Evolutionary conservation across 2,113 vertebrate genomes (phyloP), one percentile per base, ranked within the genome.

Genomic region (Amazona guildingii): DNA sequence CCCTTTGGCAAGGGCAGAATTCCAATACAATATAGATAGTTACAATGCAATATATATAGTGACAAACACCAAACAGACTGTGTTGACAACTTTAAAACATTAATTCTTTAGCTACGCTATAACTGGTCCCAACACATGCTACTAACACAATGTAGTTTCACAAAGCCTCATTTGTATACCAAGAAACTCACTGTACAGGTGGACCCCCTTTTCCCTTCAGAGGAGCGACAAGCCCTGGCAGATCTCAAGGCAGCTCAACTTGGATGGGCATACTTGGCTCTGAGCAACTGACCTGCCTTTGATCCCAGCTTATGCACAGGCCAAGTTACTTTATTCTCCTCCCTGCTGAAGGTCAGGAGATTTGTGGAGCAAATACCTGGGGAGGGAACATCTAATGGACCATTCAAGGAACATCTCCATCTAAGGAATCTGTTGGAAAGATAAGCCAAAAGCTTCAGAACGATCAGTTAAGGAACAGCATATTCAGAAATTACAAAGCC

Each of bases 211-310:
- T 12, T 10, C 14, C 8, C 17, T 31, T 31, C 1, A 2, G 49
- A 72, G 21, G 21, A 85, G 9, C 17, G n/a, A 44, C 1, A 4
- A 91, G 81, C 14, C 62, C 27, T 75, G 41, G 31, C 57, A 79
- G n/a, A 72, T 10, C 28, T 76, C 54, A 66, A 67, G 31, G 12
- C 62, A 70, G 39, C 69, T 75, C 67, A 14, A 29, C 43, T 64
- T 46, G 54, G 62, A 80, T 1, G 6, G 78, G 41, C 1, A 10
- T 2, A 5, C 0, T 0, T 1, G 2, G 27, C 43, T 11, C 4
- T 25, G 25, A 93, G 46, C 41, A 73, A 63, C 15, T 52, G 28
- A 48, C 63, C 68, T 54, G 43, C 23, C 41, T 69, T 75, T 90
- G 83, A 80, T 95, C 33, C 59, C 5, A 5, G 27, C 49, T 81